Percentiles rank a stretch among this genome's conserved stretches.
Conservation (phyloP, 2,113 vertebrate genomes). For the Pheucticus melanocephalus region DNA sequence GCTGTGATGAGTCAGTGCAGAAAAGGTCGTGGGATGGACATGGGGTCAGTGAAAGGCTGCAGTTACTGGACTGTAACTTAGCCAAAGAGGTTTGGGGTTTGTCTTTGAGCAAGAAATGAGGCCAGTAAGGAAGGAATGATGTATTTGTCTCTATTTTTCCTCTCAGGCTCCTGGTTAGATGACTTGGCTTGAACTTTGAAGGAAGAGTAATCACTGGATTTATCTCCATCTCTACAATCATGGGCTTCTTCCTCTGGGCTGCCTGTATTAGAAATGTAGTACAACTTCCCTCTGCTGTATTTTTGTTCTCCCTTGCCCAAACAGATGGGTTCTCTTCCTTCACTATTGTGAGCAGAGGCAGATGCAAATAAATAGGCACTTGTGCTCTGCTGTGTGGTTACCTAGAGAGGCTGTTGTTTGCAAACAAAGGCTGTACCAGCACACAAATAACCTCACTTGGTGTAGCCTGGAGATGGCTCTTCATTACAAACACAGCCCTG, state of each 20-base stretch:
- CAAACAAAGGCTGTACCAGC: conserved; percentile 11
- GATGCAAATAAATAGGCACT: conserved; percentile 3
- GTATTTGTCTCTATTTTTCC: neutral
- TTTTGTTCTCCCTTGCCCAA: neutral
- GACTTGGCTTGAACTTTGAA: neutral
- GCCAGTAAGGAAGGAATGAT: neutral
- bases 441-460: neutral
- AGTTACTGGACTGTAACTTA: neutral
- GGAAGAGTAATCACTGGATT: neutral
- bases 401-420: conserved; percentile 30
- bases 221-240: neutral
- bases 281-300: neutral
- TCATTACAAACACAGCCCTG: neutral
- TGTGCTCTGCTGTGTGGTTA: conserved; percentile 14
- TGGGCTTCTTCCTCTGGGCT: neutral
- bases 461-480: conserved; percentile 6
- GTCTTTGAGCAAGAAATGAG: neutral
- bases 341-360: neutral
- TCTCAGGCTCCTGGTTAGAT: neutral
- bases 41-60: neutral
- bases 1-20: neutral
- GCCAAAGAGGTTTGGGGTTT: neutral
- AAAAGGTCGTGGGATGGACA: neutral
- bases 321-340: neutral
- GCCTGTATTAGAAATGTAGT: neutral